phyloP scores from a whole-genome alignment of 2,797 vertebrate genomes.

The Trematomus bernacchii region DNA sequence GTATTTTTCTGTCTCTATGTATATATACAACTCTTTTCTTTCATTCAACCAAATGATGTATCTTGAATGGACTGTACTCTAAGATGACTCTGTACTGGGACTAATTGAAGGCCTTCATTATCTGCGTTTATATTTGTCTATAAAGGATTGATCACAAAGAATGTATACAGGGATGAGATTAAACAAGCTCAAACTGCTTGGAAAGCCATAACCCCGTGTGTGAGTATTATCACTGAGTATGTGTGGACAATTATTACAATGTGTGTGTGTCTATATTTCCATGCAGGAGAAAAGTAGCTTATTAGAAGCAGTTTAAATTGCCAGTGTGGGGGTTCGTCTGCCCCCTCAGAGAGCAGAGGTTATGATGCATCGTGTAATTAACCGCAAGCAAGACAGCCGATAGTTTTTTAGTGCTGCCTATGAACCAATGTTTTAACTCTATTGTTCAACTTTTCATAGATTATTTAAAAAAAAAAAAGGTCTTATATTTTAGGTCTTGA shows the following conservation, averaged over 20 bases:
- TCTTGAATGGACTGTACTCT: slow-evolving; percentile 67
- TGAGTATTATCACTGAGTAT: slow-evolving; percentile 48
- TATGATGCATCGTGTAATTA: slow-evolving; percentile 61
- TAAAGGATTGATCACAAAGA: slow-evolving; percentile 78
- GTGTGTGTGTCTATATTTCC: slow-evolving; percentile 33
- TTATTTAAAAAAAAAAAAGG: not conserved
- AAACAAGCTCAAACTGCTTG: slow-evolving; percentile 80
- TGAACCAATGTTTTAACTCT: slow-evolving; percentile 5
- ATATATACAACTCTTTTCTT: slow-evolving; percentile 73
- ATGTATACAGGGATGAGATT: slow-evolving; percentile 81
- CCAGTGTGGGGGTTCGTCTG: slow-evolving; percentile 33
- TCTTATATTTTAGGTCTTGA: not conserved
- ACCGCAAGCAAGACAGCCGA: slow-evolving; percentile 13
- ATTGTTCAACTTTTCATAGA: slow-evolving; percentile 1
- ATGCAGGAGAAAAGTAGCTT: slow-evolving; percentile 41
- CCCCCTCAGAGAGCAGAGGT: slow-evolving; percentile 53
- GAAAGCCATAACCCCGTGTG: slow-evolving; percentile 79
- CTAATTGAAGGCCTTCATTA: slow-evolving; percentile 74
- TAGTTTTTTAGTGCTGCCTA: not conserved
- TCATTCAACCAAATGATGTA: slow-evolving; percentile 72
- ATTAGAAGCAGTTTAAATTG: slow-evolving; percentile 48
- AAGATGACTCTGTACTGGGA: slow-evolving; percentile 62
- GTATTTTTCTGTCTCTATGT: slow-evolving; percentile 84
- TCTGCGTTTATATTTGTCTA: slow-evolving; percentile 80
- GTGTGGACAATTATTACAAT: slow-evolving; percentile 38